Conservation (phyloP, 2,888 invertebrate genomes). For the Brenthis hecate region DNA sequence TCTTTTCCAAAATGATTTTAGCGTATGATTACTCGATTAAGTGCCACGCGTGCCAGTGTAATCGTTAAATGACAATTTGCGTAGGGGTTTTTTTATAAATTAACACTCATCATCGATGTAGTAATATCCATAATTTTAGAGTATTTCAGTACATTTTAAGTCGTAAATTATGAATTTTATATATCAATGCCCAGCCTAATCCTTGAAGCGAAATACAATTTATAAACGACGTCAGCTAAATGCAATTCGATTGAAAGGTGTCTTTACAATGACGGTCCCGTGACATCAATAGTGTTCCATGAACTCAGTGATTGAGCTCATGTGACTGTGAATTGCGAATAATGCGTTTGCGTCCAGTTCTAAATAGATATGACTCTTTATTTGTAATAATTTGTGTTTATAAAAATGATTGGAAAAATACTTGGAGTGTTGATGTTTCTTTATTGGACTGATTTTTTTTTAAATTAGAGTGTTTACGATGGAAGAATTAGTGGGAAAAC, state of each 20-base stretch:
- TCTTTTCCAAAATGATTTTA: too few relatives aligned
- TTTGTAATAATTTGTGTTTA: constrained; percentile 1
- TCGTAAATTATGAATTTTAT: too few relatives aligned
- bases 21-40: too few relatives aligned
- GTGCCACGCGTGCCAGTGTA: too few relatives aligned
- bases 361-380: not conserved
- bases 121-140: too few relatives aligned
- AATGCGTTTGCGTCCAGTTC: not conserved
- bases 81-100: too few relatives aligned
- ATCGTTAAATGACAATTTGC: too few relatives aligned
- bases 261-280: constrained; percentile 27
- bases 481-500: too few relatives aligned
- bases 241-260: constrained; percentile 14
- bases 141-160: too few relatives aligned
- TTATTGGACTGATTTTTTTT: not conserved
- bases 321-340: constrained; percentile 9
- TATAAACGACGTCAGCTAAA: constrained; percentile 1
- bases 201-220: not conserved
- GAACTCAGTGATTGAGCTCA: constrained; percentile 22
- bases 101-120: too few relatives aligned
- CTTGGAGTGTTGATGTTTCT: not conserved
- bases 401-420: not conserved
- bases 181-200: too few relatives aligned
- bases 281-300: constrained; percentile 37
- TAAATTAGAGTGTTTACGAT: too few relatives aligned